These are phyloP conservation scores for Xiphophorus hellerii DNA, from an alignment of 2,113 vertebrate species.

Conservation along the genomic window DNA sequence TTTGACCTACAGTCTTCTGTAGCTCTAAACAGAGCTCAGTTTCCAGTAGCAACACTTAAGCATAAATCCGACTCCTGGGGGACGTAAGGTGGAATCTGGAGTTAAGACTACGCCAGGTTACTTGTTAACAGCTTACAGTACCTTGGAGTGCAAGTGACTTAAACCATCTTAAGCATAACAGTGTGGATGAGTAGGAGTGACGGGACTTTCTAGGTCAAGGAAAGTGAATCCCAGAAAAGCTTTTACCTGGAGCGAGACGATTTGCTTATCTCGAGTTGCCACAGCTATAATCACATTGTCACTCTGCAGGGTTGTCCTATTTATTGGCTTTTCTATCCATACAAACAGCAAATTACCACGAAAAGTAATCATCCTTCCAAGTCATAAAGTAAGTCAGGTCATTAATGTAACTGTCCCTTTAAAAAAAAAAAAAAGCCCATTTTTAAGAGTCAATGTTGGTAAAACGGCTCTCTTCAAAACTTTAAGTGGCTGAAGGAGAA, in stretches of 20 bases:
- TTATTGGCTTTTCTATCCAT: conserved; percentile 59
- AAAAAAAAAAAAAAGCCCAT: not conserved
- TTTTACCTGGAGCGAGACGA: conserved; percentile 65
- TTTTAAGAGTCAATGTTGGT: not conserved
- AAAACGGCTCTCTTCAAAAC: not conserved
- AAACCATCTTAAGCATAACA: conserved; percentile 47
- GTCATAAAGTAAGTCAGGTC: conserved; percentile 47
- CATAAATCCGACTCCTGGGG: not conserved
- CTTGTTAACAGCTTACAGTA: conserved; percentile 28
- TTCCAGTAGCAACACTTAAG: not conserved
- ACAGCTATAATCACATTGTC: conserved; percentile 74
- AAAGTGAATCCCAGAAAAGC: conserved; percentile 64
- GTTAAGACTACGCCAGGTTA: conserved; percentile 12
- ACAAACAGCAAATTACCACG: conserved; percentile 65
- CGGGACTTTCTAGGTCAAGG: conserved; percentile 69
- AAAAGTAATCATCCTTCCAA: conserved; percentile 59
- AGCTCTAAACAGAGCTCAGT: conserved; percentile 4
- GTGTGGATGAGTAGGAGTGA: conserved; percentile 51
- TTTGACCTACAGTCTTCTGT: not conserved
- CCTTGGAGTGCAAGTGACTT: conserved; percentile 30
- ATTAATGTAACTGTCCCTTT: conserved; percentile 49
- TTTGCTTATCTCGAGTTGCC: conserved; percentile 72
- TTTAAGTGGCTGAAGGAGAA: conserved; percentile 12
- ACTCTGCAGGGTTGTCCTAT: conserved; percentile 62
- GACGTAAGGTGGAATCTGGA: conserved; percentile 15